Conservation (phyloP, 2,113 vertebrate species). For the Choloepus hoffmanni region DNA sequence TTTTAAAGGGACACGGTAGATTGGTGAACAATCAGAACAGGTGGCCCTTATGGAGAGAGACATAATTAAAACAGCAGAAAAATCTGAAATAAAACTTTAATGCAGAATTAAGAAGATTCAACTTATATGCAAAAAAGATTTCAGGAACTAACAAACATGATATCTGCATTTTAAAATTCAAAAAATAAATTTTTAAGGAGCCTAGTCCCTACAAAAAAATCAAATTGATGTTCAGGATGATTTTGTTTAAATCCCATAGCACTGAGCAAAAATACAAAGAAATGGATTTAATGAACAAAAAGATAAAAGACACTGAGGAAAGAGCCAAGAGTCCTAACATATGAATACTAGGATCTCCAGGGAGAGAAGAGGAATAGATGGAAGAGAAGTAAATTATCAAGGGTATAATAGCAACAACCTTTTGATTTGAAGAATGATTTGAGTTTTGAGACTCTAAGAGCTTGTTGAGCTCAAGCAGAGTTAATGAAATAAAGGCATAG, state of each 20-base stretch:
- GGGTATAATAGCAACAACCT: neutral
- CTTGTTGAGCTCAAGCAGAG: neutral
- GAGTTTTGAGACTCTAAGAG: neutral
- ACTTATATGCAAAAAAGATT: neutral
- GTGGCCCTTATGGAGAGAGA: neutral
- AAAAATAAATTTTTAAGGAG: neutral
- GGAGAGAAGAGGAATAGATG: neutral
- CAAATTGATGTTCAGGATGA: neutral
- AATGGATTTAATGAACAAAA: neutral
- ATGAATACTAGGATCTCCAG: neutral
- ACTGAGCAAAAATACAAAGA: neutral
- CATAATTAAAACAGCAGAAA: neutral
- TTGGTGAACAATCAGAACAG: neutral
- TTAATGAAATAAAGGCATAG: conserved; percentile 33
- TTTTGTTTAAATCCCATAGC: neutral
- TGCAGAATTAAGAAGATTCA: neutral
- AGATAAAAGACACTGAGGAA: neutral
- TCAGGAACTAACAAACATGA: neutral
- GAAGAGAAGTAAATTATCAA: neutral
- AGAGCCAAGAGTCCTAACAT: neutral
- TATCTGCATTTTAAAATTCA: neutral
- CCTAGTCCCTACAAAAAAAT: neutral
- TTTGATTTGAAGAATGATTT: neutral
- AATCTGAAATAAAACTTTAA: neutral
- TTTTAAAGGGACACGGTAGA: neutral